Base-by-base conservation (phyloP, 1,140 invertebrate genomes). In the Apocrypta bakeri region DNA sequence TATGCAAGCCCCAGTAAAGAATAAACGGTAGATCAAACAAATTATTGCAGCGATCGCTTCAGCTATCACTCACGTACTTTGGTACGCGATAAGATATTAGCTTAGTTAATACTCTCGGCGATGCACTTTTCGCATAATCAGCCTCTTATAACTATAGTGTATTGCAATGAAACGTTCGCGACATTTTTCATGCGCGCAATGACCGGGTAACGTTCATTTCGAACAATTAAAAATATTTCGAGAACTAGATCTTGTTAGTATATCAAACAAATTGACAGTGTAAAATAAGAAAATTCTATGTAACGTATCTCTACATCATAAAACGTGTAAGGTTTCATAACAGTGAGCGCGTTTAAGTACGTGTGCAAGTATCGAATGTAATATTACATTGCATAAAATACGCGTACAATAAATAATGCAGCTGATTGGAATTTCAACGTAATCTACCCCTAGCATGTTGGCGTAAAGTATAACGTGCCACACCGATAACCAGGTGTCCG, bases 391-490 rank as follows among this genome's bases (percentile, higher is more conserved):
- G 48, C 48, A 56, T 66, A 66, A 66, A 66, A 27, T 29, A 27
- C 25, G 25, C 3, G 25, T 17, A 29, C 63, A 25, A 29, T 66
- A 29, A 27, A 71, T 33, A 71, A 29, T 33, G 14, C 31, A n/a
- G 68, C 17, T 37, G 68, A 71, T n/a, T 29, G 11, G 68, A 27
- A 66, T 66, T 33, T 37, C 68, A 33, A 17, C 68, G 31, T 71
- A 71, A 71, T 71, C 21, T 56, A 56, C 48, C 48, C 48, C 48
- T 56, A 21, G 27, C 68, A 27, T n/a, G 33, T 24, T 31, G 72
- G 9, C 24, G 37, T 42, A 24, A 74, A 48, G 33, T 74, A 48
- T 48, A n/a, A 74, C 72, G 72, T 56, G 72, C 40, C 37, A 48
- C 37, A 48, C n/a, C 27, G 72, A 74, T 48, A 74, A n/a, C 24